Evolutionary conservation across 2,113 vertebrate genomes (phyloP).

Genomic region (Ophthalmotilapia sp.): DNA sequence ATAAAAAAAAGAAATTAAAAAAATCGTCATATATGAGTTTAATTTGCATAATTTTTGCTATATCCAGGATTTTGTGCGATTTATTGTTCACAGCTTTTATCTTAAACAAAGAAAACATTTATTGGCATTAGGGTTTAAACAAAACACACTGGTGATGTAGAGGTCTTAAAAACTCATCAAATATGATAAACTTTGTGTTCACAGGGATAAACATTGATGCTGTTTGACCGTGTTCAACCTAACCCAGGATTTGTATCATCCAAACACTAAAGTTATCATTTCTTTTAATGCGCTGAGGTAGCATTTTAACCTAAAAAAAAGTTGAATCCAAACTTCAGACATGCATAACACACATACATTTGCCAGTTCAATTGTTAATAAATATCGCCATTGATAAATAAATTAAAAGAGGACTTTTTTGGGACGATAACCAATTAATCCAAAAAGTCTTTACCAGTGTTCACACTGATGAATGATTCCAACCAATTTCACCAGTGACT

Average conservation of each 20-base stretch:
- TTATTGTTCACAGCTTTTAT: neutral
- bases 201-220: neutral
- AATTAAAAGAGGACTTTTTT: neutral
- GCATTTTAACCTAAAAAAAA: neutral
- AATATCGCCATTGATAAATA: neutral
- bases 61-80: neutral
- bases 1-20: neutral
- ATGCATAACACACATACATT: neutral
- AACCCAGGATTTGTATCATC: neutral
- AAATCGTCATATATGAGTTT: neutral
- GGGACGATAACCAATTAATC: neutral
- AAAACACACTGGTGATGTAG: neutral
- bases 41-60: neutral
- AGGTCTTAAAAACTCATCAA: neutral
- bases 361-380: neutral
- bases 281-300: neutral
- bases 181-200: neutral
- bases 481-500: neutral
- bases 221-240: neutral
- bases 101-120: neutral
- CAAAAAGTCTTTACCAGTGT: neutral
- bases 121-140: neutral
- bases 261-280: neutral
- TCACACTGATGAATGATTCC: neutral
- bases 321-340: neutral